Percentiles rank a stretch among this genome's conserved stretches.
phyloP scores from a whole-genome alignment of 1,140 invertebrate genomes.

The Drosophila bifasciata region DNA sequence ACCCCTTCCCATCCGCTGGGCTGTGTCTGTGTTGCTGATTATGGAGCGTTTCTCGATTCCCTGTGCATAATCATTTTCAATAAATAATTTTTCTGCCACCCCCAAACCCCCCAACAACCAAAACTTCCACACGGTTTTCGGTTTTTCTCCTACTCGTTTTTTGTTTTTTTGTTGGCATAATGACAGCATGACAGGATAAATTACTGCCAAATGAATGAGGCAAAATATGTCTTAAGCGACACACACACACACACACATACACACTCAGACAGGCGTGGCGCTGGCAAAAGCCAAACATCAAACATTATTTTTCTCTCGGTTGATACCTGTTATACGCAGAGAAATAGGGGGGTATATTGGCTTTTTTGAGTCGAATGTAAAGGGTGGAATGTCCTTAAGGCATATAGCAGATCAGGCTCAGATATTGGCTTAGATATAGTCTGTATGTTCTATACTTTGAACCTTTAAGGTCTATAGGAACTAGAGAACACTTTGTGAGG shows the following conservation, averaged over 20 bases:
- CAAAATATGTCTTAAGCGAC: conserved; percentile 80
- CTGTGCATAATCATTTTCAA: conserved; percentile 78
- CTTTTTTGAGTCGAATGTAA: too few relatives aligned
- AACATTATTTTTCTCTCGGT: conserved; percentile 66
- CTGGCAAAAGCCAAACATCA: conserved; percentile 80
- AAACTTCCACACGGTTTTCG: conserved; percentile 51
- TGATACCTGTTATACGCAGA: too few relatives aligned
- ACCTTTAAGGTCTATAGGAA: too few relatives aligned
- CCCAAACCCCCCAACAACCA: neutral
- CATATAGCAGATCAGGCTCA: too few relatives aligned
- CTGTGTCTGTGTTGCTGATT: conserved; percentile 6
- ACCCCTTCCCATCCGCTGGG: conserved; percentile 20
- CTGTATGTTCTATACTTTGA: too few relatives aligned
- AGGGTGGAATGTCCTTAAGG: too few relatives aligned
- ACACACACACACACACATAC: conserved; percentile 23
- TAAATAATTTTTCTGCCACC: conserved; percentile 70
- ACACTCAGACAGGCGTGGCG: conserved; percentile 52
- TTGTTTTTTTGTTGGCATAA: conserved; percentile 72
- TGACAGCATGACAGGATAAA: conserved; percentile 84
- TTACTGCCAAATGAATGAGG: conserved; percentile 83
- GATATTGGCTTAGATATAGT: too few relatives aligned
- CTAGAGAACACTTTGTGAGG: too few relatives aligned
- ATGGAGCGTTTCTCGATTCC: conserved; percentile 32
- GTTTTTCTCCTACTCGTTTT: conserved; percentile 47
- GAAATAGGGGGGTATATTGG: too few relatives aligned